These are phyloP conservation scores for Axea sp. DNA, from an alignment of 2,888 invertebrate species.

Conservation along the genomic window DNA sequence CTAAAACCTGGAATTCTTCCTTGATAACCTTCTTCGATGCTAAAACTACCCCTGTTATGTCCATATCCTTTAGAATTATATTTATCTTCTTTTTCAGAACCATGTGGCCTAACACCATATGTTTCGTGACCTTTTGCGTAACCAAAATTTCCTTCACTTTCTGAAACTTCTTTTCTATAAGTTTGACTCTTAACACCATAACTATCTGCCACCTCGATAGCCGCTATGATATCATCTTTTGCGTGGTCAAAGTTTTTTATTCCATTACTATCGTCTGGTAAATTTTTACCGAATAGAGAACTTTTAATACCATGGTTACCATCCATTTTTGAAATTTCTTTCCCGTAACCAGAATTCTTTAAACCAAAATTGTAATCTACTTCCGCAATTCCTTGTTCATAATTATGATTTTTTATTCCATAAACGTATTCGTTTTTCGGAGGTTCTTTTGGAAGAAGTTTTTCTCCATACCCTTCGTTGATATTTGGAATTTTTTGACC, in stretches of 20 bases:
- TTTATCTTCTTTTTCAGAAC: constrained; percentile 3
- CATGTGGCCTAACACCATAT: not conserved
- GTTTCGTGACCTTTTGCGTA: not conserved
- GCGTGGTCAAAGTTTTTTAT: not conserved
- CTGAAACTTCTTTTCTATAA: not conserved
- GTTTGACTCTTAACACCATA: constrained; percentile 1
- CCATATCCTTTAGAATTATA: constrained; percentile 2
- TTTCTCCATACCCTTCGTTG: not conserved
- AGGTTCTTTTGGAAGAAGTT: not conserved
- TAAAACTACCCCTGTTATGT: not conserved
- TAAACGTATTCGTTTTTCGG: not conserved
- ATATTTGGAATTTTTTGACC: constrained; percentile 17
- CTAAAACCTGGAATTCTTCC: constrained; percentile 1
- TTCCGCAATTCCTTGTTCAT: constrained; percentile 1
- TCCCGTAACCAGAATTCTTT: not conserved
- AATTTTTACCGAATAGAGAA: too few species aligned
- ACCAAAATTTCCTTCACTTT: not conserved
- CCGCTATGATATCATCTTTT: not conserved
- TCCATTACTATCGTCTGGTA: too few species aligned
- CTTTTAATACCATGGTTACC: too few species aligned
- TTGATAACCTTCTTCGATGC: too few species aligned
- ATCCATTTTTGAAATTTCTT: not conserved
- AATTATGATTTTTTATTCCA: not conserved
- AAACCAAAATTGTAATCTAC: constrained; percentile 13
- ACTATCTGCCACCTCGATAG: not conserved